Evolutionary conservation across 2,113 vertebrate genomes (phyloP), one percentile per base, ranked within the genome.

Genomic region (Scomber colias): DNA sequence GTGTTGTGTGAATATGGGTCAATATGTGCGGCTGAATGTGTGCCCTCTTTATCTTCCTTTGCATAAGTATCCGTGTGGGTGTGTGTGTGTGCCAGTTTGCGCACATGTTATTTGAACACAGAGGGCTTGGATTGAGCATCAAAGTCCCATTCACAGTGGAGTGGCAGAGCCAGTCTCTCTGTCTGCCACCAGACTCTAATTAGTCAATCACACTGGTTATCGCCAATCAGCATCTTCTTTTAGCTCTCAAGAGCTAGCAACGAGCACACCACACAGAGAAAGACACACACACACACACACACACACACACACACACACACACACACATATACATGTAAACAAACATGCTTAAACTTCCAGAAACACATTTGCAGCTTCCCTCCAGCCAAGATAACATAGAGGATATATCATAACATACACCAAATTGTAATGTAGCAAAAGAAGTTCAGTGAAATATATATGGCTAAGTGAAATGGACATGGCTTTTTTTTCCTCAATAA

Each of bases 71-170:
- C 51, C n/a, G 9, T 71, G 72, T 59, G 62, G 75, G 54, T 59
- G 44, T 76, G 65, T 60, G 59, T 77, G 50, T 48, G 66, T 19
- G 77, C 61, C 54, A 3, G 3, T 27, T 27, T 53, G 50, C 40
- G 68, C 64, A 51, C 64, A 67, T 73, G 61, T 50, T 79, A 71
- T 74, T 17, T 81, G 48, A 78, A 86, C 79, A 75, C 71, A 59
- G 63, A 82, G 67, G 31, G 66, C 82, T 86, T 87, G 82, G 82
- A 84, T 84, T 68, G 55, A 56, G 79, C 87, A 90, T 91, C 84
- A 89, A 89, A 89, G 87, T 45, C 65, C 81, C 69, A 91, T 90
- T 91, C 83, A 89, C 84, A 81, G 79, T 90, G 73, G 92, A 93
- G 90, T 86, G 84, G 88, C 87, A 70, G 82, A 83, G 71, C 46